Conservation (phyloP, 1,140 invertebrate genomes). For the Sipha flava region DNA sequence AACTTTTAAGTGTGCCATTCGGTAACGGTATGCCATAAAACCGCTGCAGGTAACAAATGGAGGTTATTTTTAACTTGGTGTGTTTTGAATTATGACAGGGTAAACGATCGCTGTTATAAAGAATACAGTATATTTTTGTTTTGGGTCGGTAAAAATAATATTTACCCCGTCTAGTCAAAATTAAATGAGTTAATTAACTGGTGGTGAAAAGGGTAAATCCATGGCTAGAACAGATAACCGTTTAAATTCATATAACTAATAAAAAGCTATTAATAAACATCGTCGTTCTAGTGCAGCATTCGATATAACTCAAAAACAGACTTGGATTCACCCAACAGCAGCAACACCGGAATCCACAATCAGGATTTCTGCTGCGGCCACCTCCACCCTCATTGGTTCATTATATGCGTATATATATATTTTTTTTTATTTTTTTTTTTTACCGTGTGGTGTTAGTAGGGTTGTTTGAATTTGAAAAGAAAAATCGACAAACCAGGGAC, state of each 20-base stretch:
- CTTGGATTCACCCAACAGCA: neutral
- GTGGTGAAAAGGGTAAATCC: neutral
- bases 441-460: neutral
- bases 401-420: slow-evolving; percentile 1
- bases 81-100: too few relatives aligned
- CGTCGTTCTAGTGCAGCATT: slow-evolving; percentile 3
- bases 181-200: neutral
- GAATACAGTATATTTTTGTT: too few relatives aligned
- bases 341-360: too few relatives aligned
- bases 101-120: too few relatives aligned
- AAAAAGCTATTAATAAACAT: slow-evolving; percentile 22
- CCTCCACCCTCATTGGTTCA: neutral
- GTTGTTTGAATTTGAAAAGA: slow-evolving; percentile 23
- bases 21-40: too few relatives aligned
- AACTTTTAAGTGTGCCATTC: too few relatives aligned
- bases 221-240: neutral
- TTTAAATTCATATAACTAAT: slow-evolving; percentile 4
- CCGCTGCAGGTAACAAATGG: too few relatives aligned
- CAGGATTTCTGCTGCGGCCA: neutral
- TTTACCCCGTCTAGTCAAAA: neutral
- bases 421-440: too few relatives aligned
- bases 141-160: neutral
- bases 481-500: neutral
- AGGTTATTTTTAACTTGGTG: too few relatives aligned
- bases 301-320: slow-evolving; percentile 16